phyloP scores from a whole-genome alignment of 2,113 vertebrate species.

The Embiotoca jacksoni region DNA sequence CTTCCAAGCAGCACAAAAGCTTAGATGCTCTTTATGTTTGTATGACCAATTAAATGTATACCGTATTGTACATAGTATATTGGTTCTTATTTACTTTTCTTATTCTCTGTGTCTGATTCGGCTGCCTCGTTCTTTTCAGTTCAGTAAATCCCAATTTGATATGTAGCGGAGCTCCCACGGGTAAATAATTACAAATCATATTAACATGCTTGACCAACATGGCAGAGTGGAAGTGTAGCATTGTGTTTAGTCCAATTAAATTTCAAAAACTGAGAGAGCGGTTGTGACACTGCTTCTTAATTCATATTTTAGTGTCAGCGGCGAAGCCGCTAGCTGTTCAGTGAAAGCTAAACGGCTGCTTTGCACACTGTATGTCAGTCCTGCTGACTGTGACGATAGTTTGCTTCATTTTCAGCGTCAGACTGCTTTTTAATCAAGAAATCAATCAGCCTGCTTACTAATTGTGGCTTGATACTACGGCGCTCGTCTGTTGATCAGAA shows the following conservation, averaged over 20 bases:
- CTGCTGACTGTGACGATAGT: not conserved
- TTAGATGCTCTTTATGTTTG: constrained; percentile 6
- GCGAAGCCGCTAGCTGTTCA: not conserved
- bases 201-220: not conserved
- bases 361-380: not conserved
- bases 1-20: not conserved
- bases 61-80: not conserved
- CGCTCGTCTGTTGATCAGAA: no score
- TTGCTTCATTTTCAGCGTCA: not conserved
- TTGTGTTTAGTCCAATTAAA: constrained; percentile 5
- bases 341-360: not conserved
- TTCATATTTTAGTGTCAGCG: constrained; percentile 2
- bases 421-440: constrained; percentile 16
- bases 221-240: not conserved
- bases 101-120: not conserved
- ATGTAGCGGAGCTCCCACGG: not conserved
- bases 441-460: constrained; percentile 17
- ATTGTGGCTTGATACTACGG: not conserved
- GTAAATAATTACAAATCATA: not conserved
- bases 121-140: no score
- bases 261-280: not conserved
- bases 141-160: no score
- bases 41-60: not conserved
- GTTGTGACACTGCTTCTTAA: not conserved
- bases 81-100: not conserved